A percentile compares a stretch with the other conserved stretches of the same genome.
Conservation (phyloP, 2,113 vertebrate species). For the Calyptomena viridis region DNA sequence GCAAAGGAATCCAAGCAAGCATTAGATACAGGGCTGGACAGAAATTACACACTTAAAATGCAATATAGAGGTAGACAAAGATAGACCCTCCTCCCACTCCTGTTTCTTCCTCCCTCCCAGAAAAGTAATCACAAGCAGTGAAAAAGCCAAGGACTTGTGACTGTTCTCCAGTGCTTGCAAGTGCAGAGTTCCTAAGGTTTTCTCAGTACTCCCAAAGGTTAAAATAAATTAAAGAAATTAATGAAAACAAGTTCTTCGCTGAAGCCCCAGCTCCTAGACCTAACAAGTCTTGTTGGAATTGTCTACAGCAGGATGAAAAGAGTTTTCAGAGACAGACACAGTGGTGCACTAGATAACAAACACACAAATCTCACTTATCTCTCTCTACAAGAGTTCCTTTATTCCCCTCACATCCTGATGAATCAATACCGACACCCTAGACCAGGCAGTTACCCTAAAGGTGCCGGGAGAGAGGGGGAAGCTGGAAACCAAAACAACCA, state of each 20-base stretch:
- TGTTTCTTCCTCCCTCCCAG: neutral
- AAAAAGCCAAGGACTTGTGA: neutral
- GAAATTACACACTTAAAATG: neutral
- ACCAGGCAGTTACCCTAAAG: neutral
- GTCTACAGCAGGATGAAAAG: neutral
- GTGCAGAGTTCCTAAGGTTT: neutral
- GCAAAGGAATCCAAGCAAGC: neutral
- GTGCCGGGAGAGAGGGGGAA: neutral
- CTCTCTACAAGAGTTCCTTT: neutral
- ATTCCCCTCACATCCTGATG: neutral
- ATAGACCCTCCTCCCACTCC: neutral
- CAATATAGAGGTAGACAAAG: neutral
- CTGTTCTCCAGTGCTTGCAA: neutral
- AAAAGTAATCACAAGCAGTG: neutral
- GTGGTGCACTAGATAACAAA: neutral
- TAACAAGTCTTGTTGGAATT: neutral
- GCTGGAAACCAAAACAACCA: neutral
- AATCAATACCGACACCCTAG: neutral
- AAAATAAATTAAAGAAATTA: neutral
- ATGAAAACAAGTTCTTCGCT: neutral
- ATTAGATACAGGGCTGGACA: neutral
- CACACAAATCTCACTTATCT: neutral
- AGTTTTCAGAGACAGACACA: neutral
- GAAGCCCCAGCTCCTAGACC: neutral
- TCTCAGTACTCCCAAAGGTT: neutral